phyloP scores from a whole-genome alignment of 1,140 invertebrate species.

The Trypoxylus dichotomus region DNA sequence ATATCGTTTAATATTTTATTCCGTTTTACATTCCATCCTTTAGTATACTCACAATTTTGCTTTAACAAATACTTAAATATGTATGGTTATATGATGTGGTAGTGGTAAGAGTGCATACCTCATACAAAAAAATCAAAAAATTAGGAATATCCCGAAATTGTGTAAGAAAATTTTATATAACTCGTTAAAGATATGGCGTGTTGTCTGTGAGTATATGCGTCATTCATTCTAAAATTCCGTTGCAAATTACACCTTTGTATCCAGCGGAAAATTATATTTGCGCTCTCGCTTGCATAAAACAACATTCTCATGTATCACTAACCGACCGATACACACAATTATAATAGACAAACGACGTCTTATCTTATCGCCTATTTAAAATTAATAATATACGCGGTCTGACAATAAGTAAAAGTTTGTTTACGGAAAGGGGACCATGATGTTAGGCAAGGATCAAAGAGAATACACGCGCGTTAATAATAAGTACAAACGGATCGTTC shows the following conservation, averaged over 20 bases:
- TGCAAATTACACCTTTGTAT: neutral
- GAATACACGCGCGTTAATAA: neutral
- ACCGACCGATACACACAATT: neutral
- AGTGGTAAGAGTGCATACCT: too few relatives aligned
- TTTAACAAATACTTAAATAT: too few relatives aligned
- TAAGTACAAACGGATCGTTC: too few relatives aligned
- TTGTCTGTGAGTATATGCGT: neutral
- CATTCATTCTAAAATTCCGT: neutral
- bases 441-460: neutral
- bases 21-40: too few relatives aligned
- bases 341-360: neutral
- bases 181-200: too few relatives aligned
- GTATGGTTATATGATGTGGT: too few relatives aligned
- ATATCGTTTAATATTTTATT: too few relatives aligned
- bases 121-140: too few relatives aligned
- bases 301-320: neutral
- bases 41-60: too few relatives aligned
- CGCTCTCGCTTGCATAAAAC: neutral
- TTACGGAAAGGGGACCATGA: conserved; percentile 1
- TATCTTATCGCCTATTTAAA: neutral
- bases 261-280: neutral
- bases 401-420: neutral
- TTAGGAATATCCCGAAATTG: too few relatives aligned
- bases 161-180: too few relatives aligned
- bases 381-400: neutral